Conservation (phyloP, 2,888 invertebrate species). For the Cybosia mesomella region DNA sequence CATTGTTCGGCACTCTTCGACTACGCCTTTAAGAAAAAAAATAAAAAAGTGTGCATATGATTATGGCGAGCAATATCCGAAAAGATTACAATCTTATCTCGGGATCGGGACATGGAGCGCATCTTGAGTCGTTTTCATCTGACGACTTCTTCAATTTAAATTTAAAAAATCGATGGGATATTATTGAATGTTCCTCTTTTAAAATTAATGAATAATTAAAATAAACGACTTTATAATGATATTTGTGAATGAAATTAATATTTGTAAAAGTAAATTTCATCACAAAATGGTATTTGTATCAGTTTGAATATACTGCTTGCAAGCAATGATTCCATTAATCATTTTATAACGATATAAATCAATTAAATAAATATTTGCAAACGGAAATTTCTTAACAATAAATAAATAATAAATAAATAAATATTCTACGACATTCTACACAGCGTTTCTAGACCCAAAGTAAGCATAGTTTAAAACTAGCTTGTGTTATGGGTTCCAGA, state of each 20-base stretch:
- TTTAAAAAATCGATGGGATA: neutral
- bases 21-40: slow-evolving; percentile 66
- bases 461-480: no score
- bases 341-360: no score
- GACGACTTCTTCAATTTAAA: slow-evolving; percentile 61
- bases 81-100: slow-evolving; percentile 85
- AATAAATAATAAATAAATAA: no score
- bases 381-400: no score
- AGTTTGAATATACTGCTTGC: no score
- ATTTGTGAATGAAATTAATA: neutral
- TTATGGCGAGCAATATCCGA: slow-evolving; percentile 86
- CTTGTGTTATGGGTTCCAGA: no score
- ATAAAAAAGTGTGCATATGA: slow-evolving; percentile 81
- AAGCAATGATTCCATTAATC: no score
- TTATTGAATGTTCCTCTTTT: neutral
- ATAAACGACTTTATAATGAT: neutral
- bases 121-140: slow-evolving; percentile 70
- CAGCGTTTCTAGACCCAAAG: no score
- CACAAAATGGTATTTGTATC: no score
- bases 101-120: slow-evolving; percentile 77
- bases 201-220: neutral
- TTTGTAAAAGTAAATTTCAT: no score
- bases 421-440: no score
- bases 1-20: slow-evolving; percentile 75
- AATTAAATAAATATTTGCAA: no score